phyloP scores from a whole-genome alignment of 1,140 invertebrate species.

The Mizuhopecten yessoensis region DNA sequence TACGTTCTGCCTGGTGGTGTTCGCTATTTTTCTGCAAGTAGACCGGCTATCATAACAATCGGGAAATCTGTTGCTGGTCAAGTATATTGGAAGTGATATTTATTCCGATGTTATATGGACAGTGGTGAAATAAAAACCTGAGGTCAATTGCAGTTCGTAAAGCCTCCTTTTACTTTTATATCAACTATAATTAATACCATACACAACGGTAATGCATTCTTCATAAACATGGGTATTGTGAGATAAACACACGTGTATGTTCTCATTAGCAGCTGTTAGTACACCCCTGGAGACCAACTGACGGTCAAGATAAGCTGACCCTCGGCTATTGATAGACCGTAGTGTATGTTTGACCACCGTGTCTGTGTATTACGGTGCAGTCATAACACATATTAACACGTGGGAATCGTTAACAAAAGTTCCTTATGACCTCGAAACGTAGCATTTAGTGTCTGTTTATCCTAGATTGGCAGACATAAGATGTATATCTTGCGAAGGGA shows the following conservation, averaged over 20 bases:
- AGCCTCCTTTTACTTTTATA: background rate
- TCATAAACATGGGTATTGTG: background rate
- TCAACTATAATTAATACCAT: background rate
- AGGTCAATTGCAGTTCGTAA: background rate
- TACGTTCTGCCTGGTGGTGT: no score
- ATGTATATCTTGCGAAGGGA: no score
- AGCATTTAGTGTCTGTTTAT: background rate
- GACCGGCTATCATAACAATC: background rate
- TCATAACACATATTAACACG: background rate
- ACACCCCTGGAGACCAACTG: background rate
- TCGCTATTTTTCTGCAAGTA: no score
- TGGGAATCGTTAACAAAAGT: background rate
- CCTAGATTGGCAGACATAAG: no score
- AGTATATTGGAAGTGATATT: background rate
- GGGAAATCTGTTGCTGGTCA: background rate
- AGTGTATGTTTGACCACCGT: background rate
- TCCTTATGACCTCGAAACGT: background rate
- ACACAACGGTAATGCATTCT: background rate
- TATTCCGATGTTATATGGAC: background rate
- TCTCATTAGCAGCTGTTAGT: background rate
- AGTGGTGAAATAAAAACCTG: background rate
- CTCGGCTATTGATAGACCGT: background rate
- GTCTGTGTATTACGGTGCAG: background rate
- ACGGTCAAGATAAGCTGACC: slow-evolving; percentile 30
- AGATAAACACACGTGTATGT: background rate